phyloP scores from a whole-genome alignment of 2,888 invertebrate genomes.

The Orgyia antiqua region DNA sequence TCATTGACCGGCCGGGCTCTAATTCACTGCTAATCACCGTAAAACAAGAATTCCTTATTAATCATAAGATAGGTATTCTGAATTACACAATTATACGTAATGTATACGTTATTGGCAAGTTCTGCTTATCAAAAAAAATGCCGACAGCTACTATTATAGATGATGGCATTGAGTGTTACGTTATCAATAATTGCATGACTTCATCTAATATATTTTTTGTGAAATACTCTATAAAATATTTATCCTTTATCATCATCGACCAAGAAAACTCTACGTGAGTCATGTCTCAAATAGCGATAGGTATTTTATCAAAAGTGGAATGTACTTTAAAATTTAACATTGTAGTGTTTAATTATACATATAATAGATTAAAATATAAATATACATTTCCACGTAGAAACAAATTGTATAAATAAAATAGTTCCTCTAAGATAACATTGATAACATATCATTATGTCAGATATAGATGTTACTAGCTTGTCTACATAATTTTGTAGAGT shows the following conservation, averaged over 20 bases:
- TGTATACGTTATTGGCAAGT: too few species aligned
- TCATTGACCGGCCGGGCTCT: too few species aligned
- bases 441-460: conserved; percentile 8
- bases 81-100: too few species aligned
- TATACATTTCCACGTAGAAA: conserved; percentile 28
- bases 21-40: too few species aligned
- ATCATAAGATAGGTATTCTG: background rate
- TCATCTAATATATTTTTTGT: conserved; percentile 41
- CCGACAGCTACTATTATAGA: conserved; percentile 10
- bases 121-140: background rate
- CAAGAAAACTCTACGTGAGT: conserved; percentile 33
- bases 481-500: too few species aligned
- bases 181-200: conserved; percentile 41
- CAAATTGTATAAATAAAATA: background rate
- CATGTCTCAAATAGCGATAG: conserved; percentile 34
- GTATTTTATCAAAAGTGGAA: conserved; percentile 40
- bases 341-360: conserved; percentile 32
- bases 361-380: conserved; percentile 13
- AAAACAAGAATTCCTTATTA: too few species aligned
- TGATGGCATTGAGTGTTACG: conserved; percentile 22
- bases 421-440: background rate
- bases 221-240: conserved; percentile 37
- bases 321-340: conserved; percentile 30
- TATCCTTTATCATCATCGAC: conserved; percentile 36
- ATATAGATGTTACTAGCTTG: background rate